These are phyloP conservation scores for Steinernema carpocapsae DNA, from an alignment of 2,888 invertebrate genomes.

Conservation along the genomic window DNA sequence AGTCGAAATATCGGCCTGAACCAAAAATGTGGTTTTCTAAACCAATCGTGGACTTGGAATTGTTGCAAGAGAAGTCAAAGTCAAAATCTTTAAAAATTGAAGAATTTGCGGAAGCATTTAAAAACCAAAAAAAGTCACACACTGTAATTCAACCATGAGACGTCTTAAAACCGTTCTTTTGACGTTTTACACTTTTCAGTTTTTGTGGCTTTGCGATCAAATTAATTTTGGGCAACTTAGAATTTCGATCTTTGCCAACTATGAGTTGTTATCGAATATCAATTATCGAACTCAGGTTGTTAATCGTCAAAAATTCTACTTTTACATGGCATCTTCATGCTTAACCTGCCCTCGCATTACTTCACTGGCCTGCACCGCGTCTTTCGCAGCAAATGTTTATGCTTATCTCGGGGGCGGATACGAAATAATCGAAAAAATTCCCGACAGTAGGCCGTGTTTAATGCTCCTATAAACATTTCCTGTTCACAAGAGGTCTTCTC, in stretches of 20 bases:
- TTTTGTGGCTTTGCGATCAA: neutral
- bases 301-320: neutral
- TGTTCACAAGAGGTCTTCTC: neutral
- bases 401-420: neutral
- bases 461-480: neutral
- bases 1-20: too few species aligned
- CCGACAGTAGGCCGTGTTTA: neutral
- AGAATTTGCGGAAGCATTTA: too few species aligned
- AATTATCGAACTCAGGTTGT: neutral
- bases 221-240: neutral
- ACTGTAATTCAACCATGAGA: too few species aligned
- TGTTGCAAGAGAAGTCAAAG: too few species aligned
- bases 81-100: too few species aligned
- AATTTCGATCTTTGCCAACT: neutral
- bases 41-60: too few species aligned
- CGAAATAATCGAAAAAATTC: neutral
- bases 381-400: neutral
- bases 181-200: too few species aligned
- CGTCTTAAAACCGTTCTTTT: too few species aligned
- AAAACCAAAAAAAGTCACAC: too few species aligned
- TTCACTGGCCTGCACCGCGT: neutral
- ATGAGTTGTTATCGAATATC: too few species aligned
- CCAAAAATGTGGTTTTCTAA: too few species aligned
- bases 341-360: neutral
- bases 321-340: neutral